Base-by-base conservation (phyloP, 2,888 invertebrate genomes). In the Trissolcus brochymenae region DNA sequence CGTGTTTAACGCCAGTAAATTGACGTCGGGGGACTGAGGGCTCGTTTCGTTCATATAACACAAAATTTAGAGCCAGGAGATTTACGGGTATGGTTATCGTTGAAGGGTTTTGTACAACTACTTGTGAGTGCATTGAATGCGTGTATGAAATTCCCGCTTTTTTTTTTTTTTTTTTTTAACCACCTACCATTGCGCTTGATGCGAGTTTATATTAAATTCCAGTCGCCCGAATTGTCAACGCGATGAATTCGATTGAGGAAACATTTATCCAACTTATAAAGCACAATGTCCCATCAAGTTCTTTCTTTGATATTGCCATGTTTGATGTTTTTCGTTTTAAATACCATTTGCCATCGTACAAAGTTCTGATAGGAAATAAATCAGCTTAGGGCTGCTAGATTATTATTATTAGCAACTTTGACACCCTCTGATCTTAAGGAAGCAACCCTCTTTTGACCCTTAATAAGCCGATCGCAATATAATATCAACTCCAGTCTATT, bases 1-100 rank as follows among this genome's bases (percentile, higher is more conserved):
- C 81, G 81, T 81, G 82, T 81, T 84, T 82, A 84, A 82, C 81
- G 82, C 79, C 80, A 81, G 79, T 83, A 80, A 84, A 84, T 83
- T 83, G 83, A 80, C 82, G 80, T 70, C 81, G 76, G 79, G 77
- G 74, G 80, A 73, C 75, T 68, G 76, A 76, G 78, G 64, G 74
- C 72, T 72, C 68, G 72, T 71, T 76, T 78, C 75, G 78, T 78
- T 78, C 74, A 74, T 72, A 59, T 75, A 71, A 65, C 59, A 65
- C 71, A 66, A 75, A 77, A 77, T 81, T 79, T 79, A 78, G 79
- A 77, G 76, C 78, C 57, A 64, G 76, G 79, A 81, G 81, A 79
- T 81, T 81, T 81, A 81, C 79, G 79, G 78, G 74, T 71, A 78
- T 74, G 74, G 73, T 71, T 78, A 74, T 78, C 78, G 74, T 74